Conservation (phyloP, 64 coral and sea anemone genomes). For the Pachyseris speciosa region DNA sequence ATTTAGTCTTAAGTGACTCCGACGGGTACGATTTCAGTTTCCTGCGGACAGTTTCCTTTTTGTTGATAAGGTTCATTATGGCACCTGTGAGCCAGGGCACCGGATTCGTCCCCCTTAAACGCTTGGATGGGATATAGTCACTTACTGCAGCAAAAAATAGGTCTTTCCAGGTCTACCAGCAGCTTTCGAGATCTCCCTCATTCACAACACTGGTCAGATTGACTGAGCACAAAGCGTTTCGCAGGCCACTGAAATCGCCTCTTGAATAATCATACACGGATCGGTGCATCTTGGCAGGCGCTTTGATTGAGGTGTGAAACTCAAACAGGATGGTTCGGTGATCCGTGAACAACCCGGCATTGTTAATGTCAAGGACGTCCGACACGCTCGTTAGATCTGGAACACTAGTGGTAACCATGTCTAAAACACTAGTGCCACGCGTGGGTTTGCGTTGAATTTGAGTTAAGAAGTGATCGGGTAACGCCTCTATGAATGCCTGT, state of each 20-base stretch:
- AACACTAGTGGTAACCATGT: slow-evolving; percentile 40
- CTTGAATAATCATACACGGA: slow-evolving; percentile 32
- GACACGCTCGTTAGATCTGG: slow-evolving; percentile 19
- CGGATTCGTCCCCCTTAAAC: slow-evolving; percentile 59
- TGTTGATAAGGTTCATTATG: slow-evolving; percentile 65
- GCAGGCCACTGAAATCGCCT: slow-evolving; percentile 35
- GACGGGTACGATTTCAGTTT: slow-evolving; percentile 11
- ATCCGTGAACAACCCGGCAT: slow-evolving; percentile 17
- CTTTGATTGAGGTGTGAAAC: slow-evolving; percentile 15
- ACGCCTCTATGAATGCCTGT: not conserved
- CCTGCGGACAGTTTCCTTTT: slow-evolving; percentile 50
- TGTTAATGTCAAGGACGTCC: slow-evolving; percentile 8
- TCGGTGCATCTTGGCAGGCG: not conserved
- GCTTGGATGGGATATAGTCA: slow-evolving; percentile 33
- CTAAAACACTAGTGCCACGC: slow-evolving; percentile 23
- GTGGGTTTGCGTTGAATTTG: slow-evolving; percentile 32
- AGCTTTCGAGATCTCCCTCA: slow-evolving; percentile 20
- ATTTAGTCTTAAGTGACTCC: slow-evolving; percentile 12
- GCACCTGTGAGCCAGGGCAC: slow-evolving; percentile 65
- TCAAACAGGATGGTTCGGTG: not conserved
- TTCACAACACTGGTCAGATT: slow-evolving; percentile 12
- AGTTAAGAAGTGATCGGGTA: slow-evolving; percentile 27
- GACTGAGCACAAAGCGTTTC: not conserved
- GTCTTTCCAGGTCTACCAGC: slow-evolving; percentile 60
- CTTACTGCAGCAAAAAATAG: slow-evolving; percentile 47